Evolutionary conservation across 2,113 vertebrate genomes (phyloP), one percentile per base, ranked within the genome.

Genomic region (Lontra canadensis): DNA sequence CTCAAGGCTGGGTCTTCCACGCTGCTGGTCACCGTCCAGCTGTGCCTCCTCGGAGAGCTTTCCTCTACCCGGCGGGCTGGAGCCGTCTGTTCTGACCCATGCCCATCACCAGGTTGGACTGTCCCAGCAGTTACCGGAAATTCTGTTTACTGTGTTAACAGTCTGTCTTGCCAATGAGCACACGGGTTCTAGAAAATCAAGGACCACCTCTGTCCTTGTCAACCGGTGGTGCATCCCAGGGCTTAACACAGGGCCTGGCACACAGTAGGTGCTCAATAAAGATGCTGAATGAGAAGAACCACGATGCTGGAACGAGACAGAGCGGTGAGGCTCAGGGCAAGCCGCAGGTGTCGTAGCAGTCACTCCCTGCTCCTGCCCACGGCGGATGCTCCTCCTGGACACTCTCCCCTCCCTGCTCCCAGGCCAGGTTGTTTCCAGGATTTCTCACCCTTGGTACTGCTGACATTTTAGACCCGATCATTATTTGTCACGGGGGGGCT

Each of bases 41-140:
- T 0, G 21, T 29, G 15, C 61, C 63, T 44, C 14, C 49, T 25
- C 21, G 29, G 79, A 36, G 23, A 21, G 36, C 14, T 3, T 74
- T 25, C 12, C 39, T 29, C 1, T 1, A 13, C 0, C 8, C 0
- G 0, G n/a, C 88, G 8, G 21, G 9, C 67, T 20, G 14, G 20
- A 36, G 18, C 67, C 44, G 42, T 8, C 25, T 83, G 18, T 3
- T 26, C 31, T 17, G 1, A 2, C n/a, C 8, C 29, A 17, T 1
- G 7, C 26, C 42, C 67, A 1, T 6, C 1, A 12, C 61, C 78
- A 31, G 65, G 29, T 10, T 36, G 61, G 7, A 7, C 4, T 5
- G 36, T 18, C 63, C 13, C 3, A 15, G 44, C 7, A 47, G 47
- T 59, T 21, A 26, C 10, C 25, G 2, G 18, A 69, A 39, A 9